Evolutionary conservation across 1,140 invertebrate genomes (phyloP).

Genomic region (Drosophila ogumai): DNA sequence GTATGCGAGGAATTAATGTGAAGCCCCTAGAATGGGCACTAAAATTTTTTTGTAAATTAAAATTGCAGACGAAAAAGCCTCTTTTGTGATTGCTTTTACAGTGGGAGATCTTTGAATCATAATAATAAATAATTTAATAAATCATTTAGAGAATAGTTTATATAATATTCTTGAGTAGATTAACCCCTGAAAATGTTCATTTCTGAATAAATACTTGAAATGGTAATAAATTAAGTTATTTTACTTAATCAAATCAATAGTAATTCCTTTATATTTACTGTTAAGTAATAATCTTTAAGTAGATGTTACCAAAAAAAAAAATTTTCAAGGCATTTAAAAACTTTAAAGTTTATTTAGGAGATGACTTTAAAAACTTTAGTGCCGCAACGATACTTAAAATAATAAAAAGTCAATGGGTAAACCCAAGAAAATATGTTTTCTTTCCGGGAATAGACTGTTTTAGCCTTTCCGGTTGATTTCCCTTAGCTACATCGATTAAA

Average conservation of each 20-base stretch:
- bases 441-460: neutral
- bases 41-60: slow-evolving; percentile 9
- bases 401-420: neutral
- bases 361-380: neutral
- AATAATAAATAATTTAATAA: too few relatives aligned
- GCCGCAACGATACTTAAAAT: too few relatives aligned
- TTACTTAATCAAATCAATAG: neutral
- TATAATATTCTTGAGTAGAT: neutral
- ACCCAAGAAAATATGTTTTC: neutral
- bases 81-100: slow-evolving; percentile 9
- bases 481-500: slow-evolving; percentile 12
- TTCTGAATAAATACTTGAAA: neutral
- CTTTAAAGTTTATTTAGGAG: too few relatives aligned
- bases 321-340: neutral
- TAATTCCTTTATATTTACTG: neutral
- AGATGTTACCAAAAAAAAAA: too few relatives aligned
- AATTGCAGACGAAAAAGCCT: neutral
- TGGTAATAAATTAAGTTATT: neutral
- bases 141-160: too few relatives aligned
- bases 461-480: slow-evolving; percentile 2
- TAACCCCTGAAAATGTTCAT: neutral
- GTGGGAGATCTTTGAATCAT: neutral
- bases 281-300: too few relatives aligned
- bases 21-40: slow-evolving; percentile 1
- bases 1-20: slow-evolving; percentile 10